Conservation (phyloP, 2,797 vertebrate genomes). For the Enteromius paludinosus region DNA sequence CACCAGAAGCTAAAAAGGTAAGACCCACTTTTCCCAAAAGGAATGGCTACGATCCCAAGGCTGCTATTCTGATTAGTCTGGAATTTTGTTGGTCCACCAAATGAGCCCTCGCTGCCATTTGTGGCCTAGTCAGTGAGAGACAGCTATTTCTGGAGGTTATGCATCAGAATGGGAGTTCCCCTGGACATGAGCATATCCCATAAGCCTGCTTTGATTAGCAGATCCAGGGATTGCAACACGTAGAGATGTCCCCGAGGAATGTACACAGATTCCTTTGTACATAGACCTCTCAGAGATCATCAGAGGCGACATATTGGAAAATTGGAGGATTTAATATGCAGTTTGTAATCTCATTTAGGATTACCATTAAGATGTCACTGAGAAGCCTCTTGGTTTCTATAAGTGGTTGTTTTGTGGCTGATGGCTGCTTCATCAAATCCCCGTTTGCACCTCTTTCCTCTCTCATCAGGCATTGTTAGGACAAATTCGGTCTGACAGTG, state of each 20-base stretch:
- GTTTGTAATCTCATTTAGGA: conserved; percentile 12
- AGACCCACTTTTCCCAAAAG: conserved; percentile 8
- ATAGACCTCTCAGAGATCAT: neutral
- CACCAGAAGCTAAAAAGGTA: conserved; percentile 8
- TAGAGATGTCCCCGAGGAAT: neutral
- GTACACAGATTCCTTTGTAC: neutral
- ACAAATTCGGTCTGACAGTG: conserved; percentile 60
- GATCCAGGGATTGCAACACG: neutral
- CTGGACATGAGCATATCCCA: neutral
- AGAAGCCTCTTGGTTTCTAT: neutral
- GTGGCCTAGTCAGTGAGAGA: neutral
- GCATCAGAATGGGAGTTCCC: conserved; percentile 3
- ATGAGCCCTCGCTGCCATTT: conserved; percentile 26
- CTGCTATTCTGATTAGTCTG: conserved; percentile 27
- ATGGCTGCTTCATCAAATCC: neutral
- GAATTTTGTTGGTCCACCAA: neutral
- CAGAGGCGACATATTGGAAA: conserved; percentile 17
- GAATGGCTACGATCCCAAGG: neutral
- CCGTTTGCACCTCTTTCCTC: conserved; percentile 34
- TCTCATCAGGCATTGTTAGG: conserved; percentile 48
- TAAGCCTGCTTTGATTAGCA: neutral
- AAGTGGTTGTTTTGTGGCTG: conserved; percentile 15
- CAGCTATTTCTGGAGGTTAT: neutral
- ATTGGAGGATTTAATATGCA: neutral
- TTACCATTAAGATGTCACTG: conserved; percentile 37